Base-by-base conservation (phyloP, 2,113 vertebrate species). In the Pampusana beccarii region DNA sequence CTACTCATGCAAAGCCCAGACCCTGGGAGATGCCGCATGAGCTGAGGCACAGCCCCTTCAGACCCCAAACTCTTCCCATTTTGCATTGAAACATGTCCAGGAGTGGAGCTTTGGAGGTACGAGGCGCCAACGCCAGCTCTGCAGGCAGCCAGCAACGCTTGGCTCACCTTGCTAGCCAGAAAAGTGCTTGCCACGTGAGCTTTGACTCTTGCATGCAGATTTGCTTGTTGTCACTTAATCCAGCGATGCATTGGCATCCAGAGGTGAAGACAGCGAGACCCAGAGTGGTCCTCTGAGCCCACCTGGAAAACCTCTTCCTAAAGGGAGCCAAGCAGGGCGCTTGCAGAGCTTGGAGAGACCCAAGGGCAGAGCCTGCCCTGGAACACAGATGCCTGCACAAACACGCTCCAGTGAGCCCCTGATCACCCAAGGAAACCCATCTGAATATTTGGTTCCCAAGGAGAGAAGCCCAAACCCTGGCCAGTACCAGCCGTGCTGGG, bases 401-500 rank as follows among this genome's bases (percentile, higher is more conserved):
- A 56, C 15, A 26, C 54, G 14, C 75, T 34, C 62, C 57, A 78
- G 20, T 2, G 28, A 58, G 21, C 16, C 40, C 34, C 56, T 56
- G 31, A 57, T 33, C 13, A 53, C 28, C 2, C 23, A 54, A 12
- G 24, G 36, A 73, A 88, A 61, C 58, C 31, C 0, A 0, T 9
- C 17, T 26, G 38, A 62, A 4, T 38, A 31, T 78, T 56, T 28
- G 24, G n/a, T 26, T 64, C 38, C 8, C 31, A 24, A 17, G 25
- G 23, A 28, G 70, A 72, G 46, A 80, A 82, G 31, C 14, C 70
- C 64, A 82, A 44, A 51, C 50, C 31, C 28, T 0, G 0, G 12
- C 48, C 4, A 1, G 33, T 10, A 13, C 13, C 28, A 50, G 16
- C 0, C 3, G 31, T 4, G 31, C 46, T 0, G 1, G 88, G 73